Percentiles rank a stretch among this genome's conserved stretches.
phyloP scores from a whole-genome alignment of 1,140 invertebrate genomes.

The Drosophila lowei region DNA sequence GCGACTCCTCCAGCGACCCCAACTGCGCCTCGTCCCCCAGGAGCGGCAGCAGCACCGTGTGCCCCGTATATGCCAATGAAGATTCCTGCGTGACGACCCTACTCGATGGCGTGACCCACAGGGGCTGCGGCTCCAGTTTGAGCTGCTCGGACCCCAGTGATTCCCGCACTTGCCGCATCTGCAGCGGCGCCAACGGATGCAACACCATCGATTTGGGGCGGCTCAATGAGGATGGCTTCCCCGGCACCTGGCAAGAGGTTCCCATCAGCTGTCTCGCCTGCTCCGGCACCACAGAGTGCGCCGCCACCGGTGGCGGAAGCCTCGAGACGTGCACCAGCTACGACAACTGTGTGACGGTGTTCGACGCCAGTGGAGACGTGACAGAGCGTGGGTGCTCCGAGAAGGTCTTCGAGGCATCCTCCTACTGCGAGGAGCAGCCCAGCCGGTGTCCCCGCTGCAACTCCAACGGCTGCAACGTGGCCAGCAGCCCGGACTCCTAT shows the following conservation, averaged over 20 bases:
- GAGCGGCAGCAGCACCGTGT: conserved; percentile 55
- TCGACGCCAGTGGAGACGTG: conserved; percentile 49
- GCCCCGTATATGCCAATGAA: conserved; percentile 55
- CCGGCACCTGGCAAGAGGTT: conserved; percentile 64
- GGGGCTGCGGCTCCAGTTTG: conserved; percentile 66
- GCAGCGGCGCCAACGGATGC: conserved; percentile 45
- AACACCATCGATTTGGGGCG: conserved; percentile 67
- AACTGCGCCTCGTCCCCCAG: conserved; percentile 47
- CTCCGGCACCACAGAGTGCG: conserved; percentile 24
- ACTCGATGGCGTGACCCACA: conserved; percentile 51
- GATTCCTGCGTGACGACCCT: conserved; percentile 68
- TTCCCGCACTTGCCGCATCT: conserved; percentile 56
- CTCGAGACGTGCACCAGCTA: conserved; percentile 36
- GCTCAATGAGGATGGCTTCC: conserved; percentile 47
- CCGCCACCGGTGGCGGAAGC: conserved; percentile 19
- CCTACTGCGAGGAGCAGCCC: conserved; percentile 53
- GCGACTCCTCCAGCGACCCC: conserved; percentile 43
- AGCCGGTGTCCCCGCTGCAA: conserved; percentile 69
- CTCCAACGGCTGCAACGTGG: conserved; percentile 74
- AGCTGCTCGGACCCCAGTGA: conserved; percentile 59
- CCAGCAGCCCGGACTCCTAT: conserved; percentile 48
- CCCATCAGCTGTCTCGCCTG: conserved; percentile 66
- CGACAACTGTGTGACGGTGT: conserved; percentile 72
- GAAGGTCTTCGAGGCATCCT: conserved; percentile 20
- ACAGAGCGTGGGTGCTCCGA: conserved; percentile 60